phyloP scores from a whole-genome alignment of 2,888 invertebrate species.

The Mesochorus sp. region DNA sequence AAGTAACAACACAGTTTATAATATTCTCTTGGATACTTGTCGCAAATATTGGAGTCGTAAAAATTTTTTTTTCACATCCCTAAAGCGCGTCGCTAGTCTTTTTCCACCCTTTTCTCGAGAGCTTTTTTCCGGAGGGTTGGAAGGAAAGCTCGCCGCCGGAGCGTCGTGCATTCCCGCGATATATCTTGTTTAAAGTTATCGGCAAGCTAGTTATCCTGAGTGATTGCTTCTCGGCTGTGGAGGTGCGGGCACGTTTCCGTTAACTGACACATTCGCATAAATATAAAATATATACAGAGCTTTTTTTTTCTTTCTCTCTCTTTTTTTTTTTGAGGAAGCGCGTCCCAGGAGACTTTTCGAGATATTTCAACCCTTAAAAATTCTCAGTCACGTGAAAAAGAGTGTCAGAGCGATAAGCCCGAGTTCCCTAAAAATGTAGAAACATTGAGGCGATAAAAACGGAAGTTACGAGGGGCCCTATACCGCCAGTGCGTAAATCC shows the following conservation, averaged over 20 bases:
- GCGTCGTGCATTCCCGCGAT: slow-evolving; percentile 58
- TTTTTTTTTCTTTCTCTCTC: background rate
- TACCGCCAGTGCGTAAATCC: no score
- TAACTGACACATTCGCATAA: slow-evolving; percentile 35
- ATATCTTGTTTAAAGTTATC: slow-evolving; percentile 76
- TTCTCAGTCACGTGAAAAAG: slow-evolving; percentile 29
- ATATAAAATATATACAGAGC: background rate
- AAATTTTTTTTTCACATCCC: slow-evolving; percentile 32
- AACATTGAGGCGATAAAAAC: slow-evolving; percentile 37
- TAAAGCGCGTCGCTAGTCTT: slow-evolving; percentile 15
- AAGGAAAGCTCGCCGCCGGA: slow-evolving; percentile 29
- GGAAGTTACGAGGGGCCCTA: slow-evolving; percentile 32
- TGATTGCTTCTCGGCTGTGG: slow-evolving; percentile 68
- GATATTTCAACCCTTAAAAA: slow-evolving; percentile 39
- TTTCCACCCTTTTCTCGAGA: slow-evolving; percentile 59
- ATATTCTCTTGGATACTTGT: no score
- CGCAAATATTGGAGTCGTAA: no score
- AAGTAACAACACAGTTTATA: no score
- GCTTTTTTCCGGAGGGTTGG: background rate
- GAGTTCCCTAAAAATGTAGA: slow-evolving; percentile 25
- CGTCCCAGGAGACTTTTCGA: background rate
- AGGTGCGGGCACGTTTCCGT: slow-evolving; percentile 43
- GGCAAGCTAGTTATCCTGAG: slow-evolving; percentile 73
- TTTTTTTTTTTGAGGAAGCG: background rate
- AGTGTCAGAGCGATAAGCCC: slow-evolving; percentile 48